Percentiles rank a stretch among this genome's conserved stretches.
Evolutionary conservation across 92 coral and sea anemone species (phyloP).

Genomic region (Blastomussa wellsi): DNA sequence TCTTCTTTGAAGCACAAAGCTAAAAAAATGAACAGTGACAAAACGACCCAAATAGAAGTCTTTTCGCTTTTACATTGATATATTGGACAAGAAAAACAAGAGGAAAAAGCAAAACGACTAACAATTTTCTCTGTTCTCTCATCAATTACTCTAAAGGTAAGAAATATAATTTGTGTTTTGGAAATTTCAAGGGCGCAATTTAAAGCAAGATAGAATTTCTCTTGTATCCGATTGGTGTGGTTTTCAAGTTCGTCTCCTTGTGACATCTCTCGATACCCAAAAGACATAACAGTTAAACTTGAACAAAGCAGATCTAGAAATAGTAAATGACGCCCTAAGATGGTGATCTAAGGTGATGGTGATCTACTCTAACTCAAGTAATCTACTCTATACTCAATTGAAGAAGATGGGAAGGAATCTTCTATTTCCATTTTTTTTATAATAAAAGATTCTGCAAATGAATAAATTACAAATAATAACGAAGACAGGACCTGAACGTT

Average conservation of each 20-base stretch:
- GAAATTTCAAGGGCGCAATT: neutral
- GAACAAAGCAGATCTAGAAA: neutral
- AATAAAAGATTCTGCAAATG: neutral
- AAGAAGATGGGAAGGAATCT: neutral
- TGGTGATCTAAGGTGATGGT: neutral
- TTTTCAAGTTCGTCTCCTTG: conserved; percentile 9
- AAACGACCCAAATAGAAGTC: neutral
- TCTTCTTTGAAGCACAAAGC: neutral
- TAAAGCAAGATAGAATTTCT: conserved; percentile 6
- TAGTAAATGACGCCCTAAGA: neutral
- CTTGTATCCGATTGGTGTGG: conserved; percentile 26
- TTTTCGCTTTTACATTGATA: neutral
- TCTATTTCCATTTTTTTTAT: neutral
- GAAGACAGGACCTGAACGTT: too few species aligned
- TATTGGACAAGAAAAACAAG: neutral
- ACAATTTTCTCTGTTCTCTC: neutral
- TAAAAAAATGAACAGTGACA: neutral
- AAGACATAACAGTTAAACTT: neutral
- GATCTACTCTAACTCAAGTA: too few species aligned
- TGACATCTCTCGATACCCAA: neutral
- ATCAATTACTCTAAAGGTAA: conserved; percentile 1
- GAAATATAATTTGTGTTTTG: neutral
- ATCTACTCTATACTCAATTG: too few species aligned
- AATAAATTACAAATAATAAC: neutral
- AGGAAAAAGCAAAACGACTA: neutral